Evolutionary conservation across 2,113 vertebrate genomes (phyloP), one percentile per base, ranked within the genome.

Genomic region (Redunca redunca): DNA sequence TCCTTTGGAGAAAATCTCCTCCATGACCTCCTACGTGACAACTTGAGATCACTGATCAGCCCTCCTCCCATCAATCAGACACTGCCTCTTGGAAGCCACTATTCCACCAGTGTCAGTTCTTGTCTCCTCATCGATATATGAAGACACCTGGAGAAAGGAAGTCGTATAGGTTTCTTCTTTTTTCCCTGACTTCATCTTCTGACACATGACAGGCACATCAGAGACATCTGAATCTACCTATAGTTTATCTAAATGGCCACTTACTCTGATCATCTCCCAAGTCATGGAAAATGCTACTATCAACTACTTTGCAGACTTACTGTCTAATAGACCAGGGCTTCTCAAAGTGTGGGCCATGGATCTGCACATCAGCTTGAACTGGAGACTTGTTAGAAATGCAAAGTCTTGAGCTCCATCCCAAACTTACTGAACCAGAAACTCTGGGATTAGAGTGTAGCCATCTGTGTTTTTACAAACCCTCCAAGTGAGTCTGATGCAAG

Each of bases 11-110:
- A 23, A 82, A 82, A n/a, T 21, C 30, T 82, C 28, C 78, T 52
- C 48, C 50, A 12, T 82, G 48, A 52, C 30, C 5, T 52, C 17
- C 48, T n/a, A 12, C 1, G 0, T 9, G 30, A 6, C 30, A n/a
- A 33, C 80, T 23, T 53, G 50, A 53, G 19, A 50, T 53, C 48
- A 12, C 28, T 14, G 78, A 50, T 81, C 78, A 52, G 36, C 9
- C 46, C 28, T 81, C n/a, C n/a, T 71, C 64, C n/a, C 28, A 30
- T 81, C 46, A 11, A 6, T 33, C 46, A 33, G 46, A 81, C 48
- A 12, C 48, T 50, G 46, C 48, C 26, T 81, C 78, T 25, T 71
- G 80, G 80, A 2, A 0, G 3, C 80, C 17, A 4, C 11, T 82
- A 11, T 53, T 7, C 30, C 48, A 82, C 30, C 33, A 19, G 17